phyloP scores from a whole-genome alignment of 2,888 invertebrate genomes.

The Lumbricus terrestris region DNA sequence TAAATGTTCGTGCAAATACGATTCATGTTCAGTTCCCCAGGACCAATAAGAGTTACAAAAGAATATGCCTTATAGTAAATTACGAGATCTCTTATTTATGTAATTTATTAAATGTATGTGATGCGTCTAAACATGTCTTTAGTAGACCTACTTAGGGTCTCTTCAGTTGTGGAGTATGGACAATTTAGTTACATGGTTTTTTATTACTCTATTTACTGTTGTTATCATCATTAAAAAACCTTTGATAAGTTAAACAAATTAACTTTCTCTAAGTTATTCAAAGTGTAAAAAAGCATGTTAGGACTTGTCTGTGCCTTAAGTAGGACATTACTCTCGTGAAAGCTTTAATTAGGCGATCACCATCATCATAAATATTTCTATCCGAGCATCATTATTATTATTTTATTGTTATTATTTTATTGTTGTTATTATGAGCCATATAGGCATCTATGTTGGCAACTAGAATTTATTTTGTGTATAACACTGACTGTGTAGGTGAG shows the following conservation, averaged over 20 bases:
- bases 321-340: background rate
- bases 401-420: background rate
- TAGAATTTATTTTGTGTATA: background rate
- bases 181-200: background rate
- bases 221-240: no score
- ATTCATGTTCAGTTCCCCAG: background rate
- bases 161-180: background rate
- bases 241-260: background rate
- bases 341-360: no score
- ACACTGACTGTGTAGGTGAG: background rate
- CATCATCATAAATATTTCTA: background rate
- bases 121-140: background rate
- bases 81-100: background rate
- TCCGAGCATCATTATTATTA: background rate
- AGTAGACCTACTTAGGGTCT: background rate
- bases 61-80: background rate
- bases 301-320: background rate
- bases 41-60: background rate
- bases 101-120: background rate
- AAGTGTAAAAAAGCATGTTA: background rate
- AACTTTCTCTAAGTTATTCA: background rate
- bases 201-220: background rate
- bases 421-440: background rate
- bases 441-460: background rate
- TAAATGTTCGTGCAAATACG: background rate